Conservation (phyloP, 2,797 vertebrate genomes). For the Pygocentrus nattereri region DNA sequence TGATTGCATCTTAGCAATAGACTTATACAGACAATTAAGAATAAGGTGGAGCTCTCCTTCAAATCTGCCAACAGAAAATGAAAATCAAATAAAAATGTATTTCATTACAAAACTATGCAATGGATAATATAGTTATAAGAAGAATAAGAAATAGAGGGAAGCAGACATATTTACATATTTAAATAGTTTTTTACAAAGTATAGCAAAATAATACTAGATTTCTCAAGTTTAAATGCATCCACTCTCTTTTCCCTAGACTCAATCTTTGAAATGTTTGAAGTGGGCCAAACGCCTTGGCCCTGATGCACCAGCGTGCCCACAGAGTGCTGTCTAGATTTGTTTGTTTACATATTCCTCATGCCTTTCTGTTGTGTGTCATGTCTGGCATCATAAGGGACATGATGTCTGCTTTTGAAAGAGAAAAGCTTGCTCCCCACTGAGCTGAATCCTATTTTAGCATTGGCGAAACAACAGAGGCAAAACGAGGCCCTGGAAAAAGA, state of each 20-base stretch:
- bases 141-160: too few species aligned
- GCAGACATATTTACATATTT: too few species aligned
- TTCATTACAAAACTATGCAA: background rate
- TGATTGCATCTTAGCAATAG: too few species aligned
- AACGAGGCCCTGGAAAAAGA: slow-evolving; percentile 35
- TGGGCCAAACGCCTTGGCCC: slow-evolving; percentile 49
- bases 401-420: slow-evolving; percentile 53
- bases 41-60: too few species aligned
- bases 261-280: slow-evolving; percentile 55
- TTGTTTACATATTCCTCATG: slow-evolving; percentile 61
- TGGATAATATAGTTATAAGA: background rate
- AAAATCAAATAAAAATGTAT: background rate
- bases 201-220: background rate
- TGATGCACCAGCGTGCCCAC: slow-evolving; percentile 49
- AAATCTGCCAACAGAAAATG: background rate
- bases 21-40: too few species aligned
- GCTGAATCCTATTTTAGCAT: slow-evolving; percentile 65
- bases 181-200: too few species aligned
- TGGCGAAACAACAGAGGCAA: slow-evolving; percentile 65
- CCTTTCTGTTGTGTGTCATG: slow-evolving; percentile 53
- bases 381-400: slow-evolving; percentile 33
- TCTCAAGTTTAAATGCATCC: background rate
- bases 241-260: background rate
- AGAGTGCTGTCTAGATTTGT: slow-evolving; percentile 47
- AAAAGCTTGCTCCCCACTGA: slow-evolving; percentile 60